These are phyloP conservation scores for Dermatophagoides farinae DNA, from an alignment of 1,140 invertebrate species.

Conservation along the genomic window DNA sequence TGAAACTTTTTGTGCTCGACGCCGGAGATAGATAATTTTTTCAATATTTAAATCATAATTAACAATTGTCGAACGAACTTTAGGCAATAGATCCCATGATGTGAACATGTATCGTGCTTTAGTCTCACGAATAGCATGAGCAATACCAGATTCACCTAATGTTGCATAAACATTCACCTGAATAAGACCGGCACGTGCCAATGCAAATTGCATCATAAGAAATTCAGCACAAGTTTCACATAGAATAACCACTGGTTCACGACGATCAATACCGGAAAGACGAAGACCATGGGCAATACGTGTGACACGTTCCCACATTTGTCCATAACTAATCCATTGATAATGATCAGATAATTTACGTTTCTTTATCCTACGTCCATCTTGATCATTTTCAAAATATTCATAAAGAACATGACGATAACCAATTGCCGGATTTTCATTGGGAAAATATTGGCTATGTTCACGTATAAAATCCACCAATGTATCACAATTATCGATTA, in stretches of 20 bases:
- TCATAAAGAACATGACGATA: slow-evolving; percentile 2
- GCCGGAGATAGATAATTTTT: neutral
- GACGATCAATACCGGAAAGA: slow-evolving; percentile 28
- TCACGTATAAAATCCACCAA: neutral
- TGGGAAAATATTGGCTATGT: neutral
- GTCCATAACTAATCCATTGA: slow-evolving; percentile 37
- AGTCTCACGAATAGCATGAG: slow-evolving; percentile 87
- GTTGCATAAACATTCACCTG: slow-evolving; percentile 92
- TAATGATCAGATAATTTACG: slow-evolving; percentile 7
- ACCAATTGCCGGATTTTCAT: neutral
- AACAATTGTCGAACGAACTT: slow-evolving; percentile 1
- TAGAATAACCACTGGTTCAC: slow-evolving; percentile 69
- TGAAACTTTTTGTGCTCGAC: neutral
- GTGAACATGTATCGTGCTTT: slow-evolving; percentile 42
- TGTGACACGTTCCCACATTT: slow-evolving; percentile 48
- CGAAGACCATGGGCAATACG: slow-evolving; percentile 57
- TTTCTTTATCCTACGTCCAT: slow-evolving; percentile 1
- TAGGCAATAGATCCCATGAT: slow-evolving; percentile 44
- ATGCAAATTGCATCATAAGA: slow-evolving; percentile 54
- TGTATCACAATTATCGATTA: neutral
- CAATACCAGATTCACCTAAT: slow-evolving; percentile 80
- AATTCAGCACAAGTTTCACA: slow-evolving; percentile 90
- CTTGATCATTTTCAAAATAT: neutral
- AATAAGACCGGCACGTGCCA: slow-evolving; percentile 22
- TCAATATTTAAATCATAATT: neutral